phyloP scores from a whole-genome alignment of 1,140 invertebrate genomes.

The Saccostrea glomerata region DNA sequence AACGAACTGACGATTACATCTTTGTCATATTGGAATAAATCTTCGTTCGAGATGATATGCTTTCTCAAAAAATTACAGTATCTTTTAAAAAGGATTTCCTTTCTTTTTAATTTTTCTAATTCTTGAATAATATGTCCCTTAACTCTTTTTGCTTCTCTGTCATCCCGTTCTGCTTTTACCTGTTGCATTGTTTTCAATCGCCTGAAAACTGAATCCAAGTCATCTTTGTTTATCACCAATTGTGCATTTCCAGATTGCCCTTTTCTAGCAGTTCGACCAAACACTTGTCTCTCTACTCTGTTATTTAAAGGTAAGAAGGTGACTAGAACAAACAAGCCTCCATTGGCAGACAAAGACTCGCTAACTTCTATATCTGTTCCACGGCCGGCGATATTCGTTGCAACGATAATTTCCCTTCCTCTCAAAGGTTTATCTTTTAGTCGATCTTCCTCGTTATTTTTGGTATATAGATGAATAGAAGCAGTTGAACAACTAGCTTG shows the following conservation, averaged over 20 bases:
- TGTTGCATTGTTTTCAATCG: no score
- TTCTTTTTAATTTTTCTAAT: neutral
- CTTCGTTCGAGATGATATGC: neutral
- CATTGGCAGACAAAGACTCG: neutral
- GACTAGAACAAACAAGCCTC: slow-evolving; percentile 39
- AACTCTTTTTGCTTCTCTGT: neutral
- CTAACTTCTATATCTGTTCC: slow-evolving; percentile 40
- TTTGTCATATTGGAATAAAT: neutral
- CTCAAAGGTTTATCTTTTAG: neutral
- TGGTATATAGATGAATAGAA: neutral
- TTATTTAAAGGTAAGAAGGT: slow-evolving; percentile 38
- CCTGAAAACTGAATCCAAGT: neutral
- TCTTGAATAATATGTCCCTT: neutral
- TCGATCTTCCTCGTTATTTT: neutral
- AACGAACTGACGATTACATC: neutral
- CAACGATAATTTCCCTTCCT: neutral
- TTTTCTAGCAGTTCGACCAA: slow-evolving; percentile 41
- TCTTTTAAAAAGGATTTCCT: neutral
- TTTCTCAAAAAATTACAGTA: neutral
- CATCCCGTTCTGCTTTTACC: neutral
- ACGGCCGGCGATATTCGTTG: slow-evolving; percentile 31
- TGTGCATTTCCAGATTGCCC: neutral
- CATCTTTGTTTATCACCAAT: neutral
- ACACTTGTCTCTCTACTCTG: slow-evolving; percentile 33
- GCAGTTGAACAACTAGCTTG: no score